Base-by-base conservation (phyloP, 2,797 vertebrate species). In the Chaetodon trifasciatus region DNA sequence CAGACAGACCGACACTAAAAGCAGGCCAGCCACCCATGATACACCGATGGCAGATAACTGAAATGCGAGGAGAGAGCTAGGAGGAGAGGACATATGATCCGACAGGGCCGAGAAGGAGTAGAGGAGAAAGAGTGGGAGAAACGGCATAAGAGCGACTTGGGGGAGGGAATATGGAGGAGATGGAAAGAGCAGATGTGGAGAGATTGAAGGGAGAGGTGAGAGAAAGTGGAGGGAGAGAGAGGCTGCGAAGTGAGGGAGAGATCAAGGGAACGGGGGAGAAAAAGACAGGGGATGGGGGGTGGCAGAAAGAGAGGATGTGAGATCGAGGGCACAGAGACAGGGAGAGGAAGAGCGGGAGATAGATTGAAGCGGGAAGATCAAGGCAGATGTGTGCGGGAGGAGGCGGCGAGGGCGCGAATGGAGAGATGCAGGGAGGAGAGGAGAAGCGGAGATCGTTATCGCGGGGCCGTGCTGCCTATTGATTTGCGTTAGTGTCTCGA, bases 371-470 rank as follows among this genome's bases (percentile, higher is more conserved):
- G 79, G 76, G 79, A 76, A 83, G 91, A 93, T 93, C 81, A 91
- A 92, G 85, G 84, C 87, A 91, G 88, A 90, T 87, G 91, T 82
- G 87, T 76, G 87, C 77, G 79, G 82, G 79, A 84, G 80, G 83
- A 70, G 78, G 87, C 44, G 65, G 70, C 28, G 72, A 82, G 17
- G 35, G 85, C 72, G 71, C 84, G 71, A 85, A 88, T 84, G 85
- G 84, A 88, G 81, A 84, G 84, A 91, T 58, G 89, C 76, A 84
- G 86, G 86, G 88, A 88, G 86, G 86, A 92, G 89, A 86, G 81
- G 86, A 86, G 82, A 86, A 90, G 85, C 75, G 80, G 83, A 90
- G 89, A 91, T 90, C 85, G 90, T 94, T 94, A 94, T 91, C 81
- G 76, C 32, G n/a, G 79, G 88, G 90, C 87, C 62, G 89, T 78